Conservation (phyloP, 2,888 invertebrate species). For the Microctonus brassicae region DNA sequence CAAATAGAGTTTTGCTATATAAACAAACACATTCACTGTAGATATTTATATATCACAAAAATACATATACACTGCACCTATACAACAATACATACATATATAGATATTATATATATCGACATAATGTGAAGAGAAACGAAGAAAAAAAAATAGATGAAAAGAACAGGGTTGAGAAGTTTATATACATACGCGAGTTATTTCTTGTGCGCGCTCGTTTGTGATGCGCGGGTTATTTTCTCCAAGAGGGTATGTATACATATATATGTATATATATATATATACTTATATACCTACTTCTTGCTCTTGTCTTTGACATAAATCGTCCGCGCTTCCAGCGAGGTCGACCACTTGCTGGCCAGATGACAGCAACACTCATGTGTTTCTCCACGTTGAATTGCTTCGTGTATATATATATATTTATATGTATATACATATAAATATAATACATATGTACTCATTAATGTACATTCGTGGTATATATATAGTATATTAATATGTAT, state of each 20-base stretch:
- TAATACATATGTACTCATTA: not conserved
- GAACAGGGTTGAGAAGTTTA: not conserved
- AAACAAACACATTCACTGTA: no score
- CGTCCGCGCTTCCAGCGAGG: slow-evolving; percentile 46
- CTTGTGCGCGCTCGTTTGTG: slow-evolving; percentile 41
- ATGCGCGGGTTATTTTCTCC: slow-evolving; percentile 42
- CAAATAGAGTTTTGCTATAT: no score
- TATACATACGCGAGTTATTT: slow-evolving; percentile 39
- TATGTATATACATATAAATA: no score
- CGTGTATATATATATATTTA: not conserved
- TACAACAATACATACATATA: not conserved
- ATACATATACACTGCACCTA: no score
- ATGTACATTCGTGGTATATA: not conserved
- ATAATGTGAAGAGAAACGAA: not conserved
- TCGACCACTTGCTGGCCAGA: slow-evolving; percentile 59
- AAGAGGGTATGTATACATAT: slow-evolving; percentile 16
- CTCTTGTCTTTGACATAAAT: slow-evolving; percentile 51
- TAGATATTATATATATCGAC: not conserved
- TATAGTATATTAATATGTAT: not conserved
- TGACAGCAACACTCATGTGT: slow-evolving; percentile 52
- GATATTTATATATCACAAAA: no score
- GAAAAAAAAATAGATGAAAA: not conserved
- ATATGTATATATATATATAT: no score
- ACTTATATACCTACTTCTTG: slow-evolving; percentile 38
- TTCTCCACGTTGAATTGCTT: slow-evolving; percentile 40